These are phyloP conservation scores for Dryas iulia DNA, from an alignment of 1,140 invertebrate species.

Conservation along the genomic window DNA sequence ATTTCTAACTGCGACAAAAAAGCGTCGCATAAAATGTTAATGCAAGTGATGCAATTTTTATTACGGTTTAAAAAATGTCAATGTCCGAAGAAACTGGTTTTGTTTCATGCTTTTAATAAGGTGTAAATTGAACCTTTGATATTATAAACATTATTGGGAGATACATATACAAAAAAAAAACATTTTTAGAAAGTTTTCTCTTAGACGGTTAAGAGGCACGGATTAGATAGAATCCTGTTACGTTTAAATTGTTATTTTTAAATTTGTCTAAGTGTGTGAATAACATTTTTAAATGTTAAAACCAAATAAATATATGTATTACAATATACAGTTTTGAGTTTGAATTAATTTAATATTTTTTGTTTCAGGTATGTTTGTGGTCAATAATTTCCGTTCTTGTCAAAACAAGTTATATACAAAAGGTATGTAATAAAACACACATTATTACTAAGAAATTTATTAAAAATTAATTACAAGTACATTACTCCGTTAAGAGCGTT, in stretches of 20 bases:
- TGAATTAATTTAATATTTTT: not conserved
- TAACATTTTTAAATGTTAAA: too few relatives aligned
- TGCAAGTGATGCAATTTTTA: conserved; percentile 57
- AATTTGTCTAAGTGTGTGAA: too few relatives aligned
- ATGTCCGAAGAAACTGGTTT: conserved; percentile 57
- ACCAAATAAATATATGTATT: too few relatives aligned
- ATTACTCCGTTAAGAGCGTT: conserved; percentile 56
- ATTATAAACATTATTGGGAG: too few relatives aligned
- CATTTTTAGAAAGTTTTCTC: too few relatives aligned
- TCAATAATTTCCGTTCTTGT: not conserved
- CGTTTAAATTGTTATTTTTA: too few relatives aligned
- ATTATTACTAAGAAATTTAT: conserved; percentile 37
- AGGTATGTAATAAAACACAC: conserved; percentile 25
- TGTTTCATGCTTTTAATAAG: conserved; percentile 30
- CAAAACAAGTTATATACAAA: not conserved
- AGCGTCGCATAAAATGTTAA: not conserved
- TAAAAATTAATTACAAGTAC: conserved; percentile 49
- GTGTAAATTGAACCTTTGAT: not conserved
- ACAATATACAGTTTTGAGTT: not conserved
- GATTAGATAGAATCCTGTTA: too few relatives aligned
- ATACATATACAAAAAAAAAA: too few relatives aligned
- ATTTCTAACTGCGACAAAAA: not conserved
- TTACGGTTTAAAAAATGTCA: conserved; percentile 54
- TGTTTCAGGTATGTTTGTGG: not conserved
- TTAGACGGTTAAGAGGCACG: too few relatives aligned